These are phyloP conservation scores for Pseudorectes ferrugineus DNA, from an alignment of 2,113 vertebrate genomes.

Conservation along the genomic window DNA sequence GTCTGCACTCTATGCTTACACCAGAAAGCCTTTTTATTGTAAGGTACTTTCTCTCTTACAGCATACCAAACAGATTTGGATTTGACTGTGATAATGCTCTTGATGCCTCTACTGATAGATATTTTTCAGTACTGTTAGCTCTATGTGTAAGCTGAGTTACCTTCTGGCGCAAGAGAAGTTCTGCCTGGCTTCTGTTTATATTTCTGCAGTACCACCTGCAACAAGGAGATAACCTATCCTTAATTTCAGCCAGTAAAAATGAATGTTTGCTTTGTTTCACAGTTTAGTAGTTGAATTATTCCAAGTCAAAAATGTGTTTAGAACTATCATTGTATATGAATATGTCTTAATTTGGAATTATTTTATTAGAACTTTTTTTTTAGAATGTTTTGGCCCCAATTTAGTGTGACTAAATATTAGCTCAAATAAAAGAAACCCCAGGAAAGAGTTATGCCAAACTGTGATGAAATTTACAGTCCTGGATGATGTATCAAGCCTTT, in stretches of 20 bases:
- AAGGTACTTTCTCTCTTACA: not conserved
- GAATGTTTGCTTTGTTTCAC: not conserved
- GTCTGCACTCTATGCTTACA: not conserved
- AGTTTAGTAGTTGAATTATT: not conserved
- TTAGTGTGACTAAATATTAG: not conserved
- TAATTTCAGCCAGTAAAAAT: not conserved
- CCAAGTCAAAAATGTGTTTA: not conserved
- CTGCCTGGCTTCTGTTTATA: slow-evolving; percentile 84
- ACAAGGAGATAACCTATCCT: not conserved
- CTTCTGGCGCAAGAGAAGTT: slow-evolving; percentile 81
- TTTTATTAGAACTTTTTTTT: not conserved
- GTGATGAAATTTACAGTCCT: not conserved
- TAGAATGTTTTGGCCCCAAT: not conserved
- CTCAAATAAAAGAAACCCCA: not conserved
- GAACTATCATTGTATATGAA: not conserved
- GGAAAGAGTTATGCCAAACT: not conserved
- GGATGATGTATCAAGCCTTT: accelerated
- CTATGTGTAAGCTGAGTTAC: slow-evolving; percentile 56
- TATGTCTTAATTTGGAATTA: not conserved
- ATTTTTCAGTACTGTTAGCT: not conserved
- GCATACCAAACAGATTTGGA: not conserved
- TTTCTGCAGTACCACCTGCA: slow-evolving; percentile 88
- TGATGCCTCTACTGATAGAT: not conserved
- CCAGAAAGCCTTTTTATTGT: not conserved
- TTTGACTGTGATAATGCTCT: not conserved